phyloP scores from a whole-genome alignment of 2,888 invertebrate species.

The Chaitophorus viminalis region DNA sequence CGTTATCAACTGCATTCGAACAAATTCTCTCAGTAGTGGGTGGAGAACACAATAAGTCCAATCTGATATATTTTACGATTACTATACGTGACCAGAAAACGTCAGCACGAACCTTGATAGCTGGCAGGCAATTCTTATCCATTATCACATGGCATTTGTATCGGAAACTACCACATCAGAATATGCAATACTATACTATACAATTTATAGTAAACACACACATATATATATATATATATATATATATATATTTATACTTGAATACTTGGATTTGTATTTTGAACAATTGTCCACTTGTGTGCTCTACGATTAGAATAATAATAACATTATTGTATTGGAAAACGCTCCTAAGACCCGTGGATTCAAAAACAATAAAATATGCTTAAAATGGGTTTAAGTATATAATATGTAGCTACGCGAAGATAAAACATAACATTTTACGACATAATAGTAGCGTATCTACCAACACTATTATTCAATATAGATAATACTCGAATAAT shows the following conservation, averaged over 20 bases:
- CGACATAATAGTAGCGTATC: no score
- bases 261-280: neutral
- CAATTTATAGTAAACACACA: no score
- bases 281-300: neutral
- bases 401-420: no score
- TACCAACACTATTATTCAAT: no score
- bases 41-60: neutral
- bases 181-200: neutral
- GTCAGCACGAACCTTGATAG: neutral
- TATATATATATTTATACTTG: neutral
- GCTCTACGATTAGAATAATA: neutral
- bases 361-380: neutral
- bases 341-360: neutral
- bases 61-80: constrained; percentile 31
- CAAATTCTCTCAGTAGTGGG: neutral
- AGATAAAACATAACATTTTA: no score
- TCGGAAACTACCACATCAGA: constrained; percentile 8
- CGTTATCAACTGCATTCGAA: constrained; percentile 11
- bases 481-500: no score
- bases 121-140: constrained; percentile 14
- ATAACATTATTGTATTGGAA: no score
- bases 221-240: constrained; percentile 34
- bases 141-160: constrained; percentile 42
- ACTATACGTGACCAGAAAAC: constrained; percentile 40
- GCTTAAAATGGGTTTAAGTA: no score